Conservation (phyloP, 1,140 invertebrate species). For the Olivierus martensii region DNA sequence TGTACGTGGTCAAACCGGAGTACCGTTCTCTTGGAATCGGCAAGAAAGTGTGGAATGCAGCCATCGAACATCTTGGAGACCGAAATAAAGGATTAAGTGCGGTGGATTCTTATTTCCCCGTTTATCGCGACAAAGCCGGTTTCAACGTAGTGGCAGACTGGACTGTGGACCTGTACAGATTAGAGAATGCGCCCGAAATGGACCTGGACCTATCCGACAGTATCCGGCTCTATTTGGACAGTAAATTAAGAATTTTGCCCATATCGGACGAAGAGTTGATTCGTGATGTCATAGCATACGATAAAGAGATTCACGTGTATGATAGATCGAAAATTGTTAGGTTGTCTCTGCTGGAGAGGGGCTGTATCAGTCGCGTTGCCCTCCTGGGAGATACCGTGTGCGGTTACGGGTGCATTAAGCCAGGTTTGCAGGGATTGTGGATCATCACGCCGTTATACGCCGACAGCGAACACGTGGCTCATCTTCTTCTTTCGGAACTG, state of each 20-base stretch:
- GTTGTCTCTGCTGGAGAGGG: conserved; percentile 10
- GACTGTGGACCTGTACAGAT: conserved; percentile 17
- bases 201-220: background rate
- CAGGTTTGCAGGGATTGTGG: conserved; percentile 17
- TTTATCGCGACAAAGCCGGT: conserved; percentile 18
- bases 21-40: conserved; percentile 16
- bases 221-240: background rate
- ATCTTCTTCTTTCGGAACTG: conserved; percentile 11
- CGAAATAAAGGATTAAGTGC: conserved; percentile 18
- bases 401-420: conserved; percentile 19
- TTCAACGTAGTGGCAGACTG: conserved; percentile 11
- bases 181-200: background rate
- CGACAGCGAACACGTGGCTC: conserved; percentile 13
- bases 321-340: conserved; percentile 14
- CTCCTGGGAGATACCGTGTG: background rate
- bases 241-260: background rate
- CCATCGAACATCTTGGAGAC: conserved; percentile 15
- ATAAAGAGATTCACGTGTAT: conserved; percentile 13
- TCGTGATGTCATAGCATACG: conserved; percentile 14
- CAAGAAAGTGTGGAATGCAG: conserved; percentile 18
- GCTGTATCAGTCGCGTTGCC: background rate
- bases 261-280: background rate
- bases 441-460: conserved; percentile 19
- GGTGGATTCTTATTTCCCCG: conserved; percentile 8
- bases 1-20: conserved; percentile 17